Conservation (phyloP, 1,140 invertebrate species). For the Lepidurus packardi region DNA sequence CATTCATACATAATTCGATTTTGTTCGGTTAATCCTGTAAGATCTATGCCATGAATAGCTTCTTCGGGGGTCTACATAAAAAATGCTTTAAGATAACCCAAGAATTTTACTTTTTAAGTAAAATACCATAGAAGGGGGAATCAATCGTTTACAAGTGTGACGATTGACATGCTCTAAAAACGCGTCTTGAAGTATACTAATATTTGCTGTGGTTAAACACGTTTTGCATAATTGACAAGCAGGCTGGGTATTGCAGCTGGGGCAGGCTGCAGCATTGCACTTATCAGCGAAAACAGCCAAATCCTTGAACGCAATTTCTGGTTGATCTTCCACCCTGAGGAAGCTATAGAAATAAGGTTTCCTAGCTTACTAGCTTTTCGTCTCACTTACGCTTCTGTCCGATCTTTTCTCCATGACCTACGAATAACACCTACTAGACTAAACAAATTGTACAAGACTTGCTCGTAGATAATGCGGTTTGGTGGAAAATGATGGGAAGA, state of each 20-base stretch:
- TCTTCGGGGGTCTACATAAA: conserved; percentile 47
- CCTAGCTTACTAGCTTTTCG: conserved; percentile 1
- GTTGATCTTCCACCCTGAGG: conserved; percentile 51
- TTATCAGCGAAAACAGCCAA: conserved; percentile 66
- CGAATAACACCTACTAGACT: conserved; percentile 68
- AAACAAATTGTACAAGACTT: conserved; percentile 82
- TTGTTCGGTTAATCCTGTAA: conserved; percentile 51
- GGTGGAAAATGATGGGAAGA: conserved; percentile 85
- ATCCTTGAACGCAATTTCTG: conserved; percentile 67
- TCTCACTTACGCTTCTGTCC: conserved; percentile 25
- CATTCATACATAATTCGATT: conserved; percentile 67
- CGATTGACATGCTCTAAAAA: conserved; percentile 70
- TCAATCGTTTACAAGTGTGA: conserved; percentile 69
- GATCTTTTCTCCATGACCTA: conserved; percentile 42
- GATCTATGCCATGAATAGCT: conserved; percentile 41
- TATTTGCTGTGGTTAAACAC: conserved; percentile 61
- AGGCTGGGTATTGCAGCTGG: conserved; percentile 54
- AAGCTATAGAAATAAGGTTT: conserved; percentile 43
- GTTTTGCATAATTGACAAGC: conserved; percentile 72
- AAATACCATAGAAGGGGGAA: conserved; percentile 68
- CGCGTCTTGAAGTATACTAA: conserved; percentile 56
- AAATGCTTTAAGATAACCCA: conserved; percentile 28
- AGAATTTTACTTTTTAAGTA: conserved; percentile 24
- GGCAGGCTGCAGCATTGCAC: conserved; percentile 58
- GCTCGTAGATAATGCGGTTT: conserved; percentile 84